Evolutionary conservation across 2,113 vertebrate genomes (phyloP).

Genomic region (Phaethon lepturus): DNA sequence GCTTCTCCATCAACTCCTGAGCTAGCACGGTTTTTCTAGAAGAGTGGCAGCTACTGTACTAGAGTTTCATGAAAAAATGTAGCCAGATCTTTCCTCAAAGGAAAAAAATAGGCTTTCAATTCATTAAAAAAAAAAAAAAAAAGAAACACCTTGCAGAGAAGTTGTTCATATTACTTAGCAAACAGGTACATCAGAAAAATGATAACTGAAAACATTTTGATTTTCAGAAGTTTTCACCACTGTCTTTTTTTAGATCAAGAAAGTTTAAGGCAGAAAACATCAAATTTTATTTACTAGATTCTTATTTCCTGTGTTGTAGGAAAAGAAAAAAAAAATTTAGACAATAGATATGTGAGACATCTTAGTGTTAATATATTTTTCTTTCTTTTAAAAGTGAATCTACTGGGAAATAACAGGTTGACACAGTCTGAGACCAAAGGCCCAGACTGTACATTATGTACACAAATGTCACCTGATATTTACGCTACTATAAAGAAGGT

Average conservation of each 20-base stretch:
- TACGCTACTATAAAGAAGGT: neutral
- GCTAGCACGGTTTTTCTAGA: neutral
- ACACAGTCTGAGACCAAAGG: neutral
- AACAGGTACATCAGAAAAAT: neutral
- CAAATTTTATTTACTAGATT: neutral
- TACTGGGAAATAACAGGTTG: neutral
- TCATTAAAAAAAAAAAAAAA: neutral
- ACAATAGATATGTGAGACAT: neutral
- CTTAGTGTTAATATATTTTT: neutral
- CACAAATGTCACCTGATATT: neutral
- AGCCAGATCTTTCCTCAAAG: neutral
- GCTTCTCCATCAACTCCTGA: neutral
- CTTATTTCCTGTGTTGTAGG: neutral
- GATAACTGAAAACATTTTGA: neutral
- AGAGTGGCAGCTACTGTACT: fast-evolving
- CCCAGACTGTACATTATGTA: neutral
- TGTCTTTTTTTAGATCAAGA: neutral
- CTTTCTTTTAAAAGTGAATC: neutral
- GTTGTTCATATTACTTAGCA: neutral
- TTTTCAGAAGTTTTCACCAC: neutral
- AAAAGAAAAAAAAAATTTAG: neutral
- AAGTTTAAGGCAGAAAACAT: neutral
- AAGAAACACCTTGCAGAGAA: neutral
- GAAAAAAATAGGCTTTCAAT: neutral
- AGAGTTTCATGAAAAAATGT: neutral